Evolutionary conservation across 2,888 invertebrate species (phyloP).

Genomic region (Conops quadrifasciatus): DNA sequence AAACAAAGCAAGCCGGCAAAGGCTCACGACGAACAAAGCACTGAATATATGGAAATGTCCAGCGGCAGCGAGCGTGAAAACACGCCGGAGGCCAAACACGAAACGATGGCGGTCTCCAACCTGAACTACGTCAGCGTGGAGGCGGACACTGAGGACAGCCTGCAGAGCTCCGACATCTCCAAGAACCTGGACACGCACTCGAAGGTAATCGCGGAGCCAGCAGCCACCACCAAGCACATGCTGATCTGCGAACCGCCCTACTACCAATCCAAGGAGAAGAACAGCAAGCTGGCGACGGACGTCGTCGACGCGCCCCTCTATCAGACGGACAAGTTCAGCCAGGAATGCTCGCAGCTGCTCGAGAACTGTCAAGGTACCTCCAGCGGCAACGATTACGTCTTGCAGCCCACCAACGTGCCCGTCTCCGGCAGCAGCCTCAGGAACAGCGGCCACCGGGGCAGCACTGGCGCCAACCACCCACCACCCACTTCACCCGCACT

Average conservation of each 20-base stretch:
- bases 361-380: slow-evolving; percentile 57
- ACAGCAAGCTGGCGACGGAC: slow-evolving; percentile 49
- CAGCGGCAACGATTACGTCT: slow-evolving; percentile 68
- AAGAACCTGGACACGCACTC: slow-evolving; percentile 57
- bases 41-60: slow-evolving; percentile 65
- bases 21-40: slow-evolving; percentile 43
- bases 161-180: slow-evolving; percentile 54
- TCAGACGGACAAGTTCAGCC: slow-evolving; percentile 62
- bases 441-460: slow-evolving; percentile 49
- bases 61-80: slow-evolving; percentile 63
- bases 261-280: slow-evolving; percentile 63
- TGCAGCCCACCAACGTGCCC: slow-evolving; percentile 73
- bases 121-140: slow-evolving; percentile 64
- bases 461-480: slow-evolving; percentile 37
- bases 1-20: slow-evolving; percentile 44
- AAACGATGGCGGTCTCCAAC: slow-evolving; percentile 63
- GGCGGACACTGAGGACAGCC: slow-evolving; percentile 56
- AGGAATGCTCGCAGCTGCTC: slow-evolving; percentile 63
- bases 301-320: slow-evolving; percentile 54
- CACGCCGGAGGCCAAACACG: slow-evolving; percentile 54
- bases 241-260: slow-evolving; percentile 64
- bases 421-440: slow-evolving; percentile 51
- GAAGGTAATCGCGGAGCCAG: slow-evolving; percentile 56
- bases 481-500: slow-evolving; percentile 60
- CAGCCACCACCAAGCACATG: slow-evolving; percentile 61